These are phyloP conservation scores for Yoshiicerus persimilis DNA, from an alignment of 1,140 invertebrate species.

Conservation along the genomic window DNA sequence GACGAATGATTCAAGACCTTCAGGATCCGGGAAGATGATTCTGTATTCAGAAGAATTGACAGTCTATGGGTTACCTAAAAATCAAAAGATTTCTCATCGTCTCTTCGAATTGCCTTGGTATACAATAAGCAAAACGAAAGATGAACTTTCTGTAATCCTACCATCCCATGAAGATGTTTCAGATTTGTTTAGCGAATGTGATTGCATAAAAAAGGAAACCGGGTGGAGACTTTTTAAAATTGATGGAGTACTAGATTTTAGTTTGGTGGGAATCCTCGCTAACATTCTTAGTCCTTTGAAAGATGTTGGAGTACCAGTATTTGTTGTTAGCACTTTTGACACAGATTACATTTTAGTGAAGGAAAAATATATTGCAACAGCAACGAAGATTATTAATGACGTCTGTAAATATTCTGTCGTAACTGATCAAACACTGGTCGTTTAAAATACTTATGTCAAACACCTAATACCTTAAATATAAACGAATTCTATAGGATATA, in stretches of 20 bases:
- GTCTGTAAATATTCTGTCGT: not conserved
- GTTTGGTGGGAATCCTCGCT: conserved; percentile 31
- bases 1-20: not conserved
- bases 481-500: too few species aligned
- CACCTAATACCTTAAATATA: too few species aligned
- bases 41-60: not conserved
- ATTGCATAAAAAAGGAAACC: not conserved
- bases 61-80: not conserved
- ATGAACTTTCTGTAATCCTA: conserved; percentile 2
- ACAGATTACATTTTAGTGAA: conserved; percentile 40
- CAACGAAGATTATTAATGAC: not conserved
- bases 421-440: not conserved
- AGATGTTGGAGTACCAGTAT: conserved; percentile 19
- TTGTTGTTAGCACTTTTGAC: conserved; percentile 33
- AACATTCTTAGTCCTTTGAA: conserved; percentile 31
- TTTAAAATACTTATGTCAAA: too few species aligned
- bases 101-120: not conserved
- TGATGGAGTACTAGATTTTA: conserved; percentile 36
- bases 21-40: not conserved
- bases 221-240: conserved; percentile 29
- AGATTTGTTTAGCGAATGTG: not conserved
- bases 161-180: not conserved
- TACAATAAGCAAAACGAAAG: conserved; percentile 11
- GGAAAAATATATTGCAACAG: not conserved
- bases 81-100: not conserved